Conservation (phyloP, 1,140 invertebrate species). For the Eriocheir sinensis region DNA sequence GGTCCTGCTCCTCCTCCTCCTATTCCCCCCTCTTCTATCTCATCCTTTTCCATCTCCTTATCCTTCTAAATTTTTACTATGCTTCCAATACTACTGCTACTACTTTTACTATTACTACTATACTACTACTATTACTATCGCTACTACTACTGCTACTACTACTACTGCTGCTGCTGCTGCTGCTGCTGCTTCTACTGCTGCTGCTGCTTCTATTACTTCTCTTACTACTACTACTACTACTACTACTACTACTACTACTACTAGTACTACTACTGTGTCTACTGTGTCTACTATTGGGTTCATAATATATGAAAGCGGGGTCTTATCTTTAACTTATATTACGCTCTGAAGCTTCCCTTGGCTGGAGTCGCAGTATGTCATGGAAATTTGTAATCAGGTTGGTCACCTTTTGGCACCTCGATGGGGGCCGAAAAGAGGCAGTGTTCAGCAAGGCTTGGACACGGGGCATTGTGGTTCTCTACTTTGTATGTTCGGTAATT, state of each 20-base stretch:
- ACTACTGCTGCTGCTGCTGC: neutral
- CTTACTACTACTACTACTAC: neutral
- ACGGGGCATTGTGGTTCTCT: no score
- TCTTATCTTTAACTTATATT: no score
- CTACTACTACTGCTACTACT: slow-evolving; percentile 16
- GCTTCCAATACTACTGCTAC: neutral
- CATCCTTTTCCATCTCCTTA: neutral
- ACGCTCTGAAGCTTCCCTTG: no score
- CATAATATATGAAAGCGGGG: no score
- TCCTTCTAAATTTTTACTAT: neutral
- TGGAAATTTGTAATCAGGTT: no score
- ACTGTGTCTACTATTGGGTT: neutral
- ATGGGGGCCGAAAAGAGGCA: no score
- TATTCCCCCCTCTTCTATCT: neutral
- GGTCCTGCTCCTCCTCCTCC: neutral
- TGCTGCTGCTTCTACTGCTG: no score
- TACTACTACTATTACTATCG: neutral
- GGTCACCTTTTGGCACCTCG: no score
- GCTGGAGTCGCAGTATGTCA: no score
- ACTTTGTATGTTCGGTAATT: no score
- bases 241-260: neutral
- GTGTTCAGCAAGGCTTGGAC: no score
- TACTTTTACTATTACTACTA: neutral
- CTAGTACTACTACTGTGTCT: neutral
- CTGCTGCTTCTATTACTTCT: neutral